Evolutionary conservation across 1,140 invertebrate genomes (phyloP).

Genomic region (Bombyx mandarina): DNA sequence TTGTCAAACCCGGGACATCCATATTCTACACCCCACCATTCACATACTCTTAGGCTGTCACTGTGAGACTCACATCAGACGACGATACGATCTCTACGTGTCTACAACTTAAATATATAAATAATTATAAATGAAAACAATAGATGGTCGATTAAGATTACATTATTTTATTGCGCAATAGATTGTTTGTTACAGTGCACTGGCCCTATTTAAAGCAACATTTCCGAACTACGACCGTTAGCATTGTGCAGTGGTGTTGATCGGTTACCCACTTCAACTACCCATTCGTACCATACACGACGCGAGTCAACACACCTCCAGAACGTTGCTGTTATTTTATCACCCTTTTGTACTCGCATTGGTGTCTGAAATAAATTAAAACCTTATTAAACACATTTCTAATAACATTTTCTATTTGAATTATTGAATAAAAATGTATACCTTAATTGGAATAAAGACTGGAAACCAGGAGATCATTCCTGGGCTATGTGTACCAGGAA

Average conservation of each 20-base stretch:
- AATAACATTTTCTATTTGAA: not conserved
- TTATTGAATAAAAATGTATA: slow-evolving; percentile 40
- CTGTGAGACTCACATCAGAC: no score
- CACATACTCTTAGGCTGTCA: no score
- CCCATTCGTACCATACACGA: slow-evolving; percentile 98
- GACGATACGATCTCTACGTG: no score
- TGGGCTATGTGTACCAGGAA: slow-evolving; percentile 87
- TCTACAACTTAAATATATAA: no score
- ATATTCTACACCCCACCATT: no score
- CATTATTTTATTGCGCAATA: no score
- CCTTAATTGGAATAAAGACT: slow-evolving; percentile 91
- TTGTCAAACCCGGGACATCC: no score
- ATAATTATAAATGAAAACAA: no score
- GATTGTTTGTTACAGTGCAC: no score
- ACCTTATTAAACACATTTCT: not conserved
- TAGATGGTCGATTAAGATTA: no score
- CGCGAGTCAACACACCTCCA: slow-evolving; percentile 85
- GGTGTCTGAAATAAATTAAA: slow-evolving; percentile 75
- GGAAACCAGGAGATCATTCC: slow-evolving; percentile 99
- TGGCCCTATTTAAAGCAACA: slow-evolving; percentile 38
- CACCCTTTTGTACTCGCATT: slow-evolving; percentile 78
- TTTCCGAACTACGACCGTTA: slow-evolving; percentile 59
- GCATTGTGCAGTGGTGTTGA: slow-evolving; percentile 46
- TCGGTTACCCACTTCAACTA: slow-evolving; percentile 68
- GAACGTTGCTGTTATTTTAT: slow-evolving; percentile 85